Conservation (phyloP, 2,888 invertebrate species). For the Dynastes grantii region DNA sequence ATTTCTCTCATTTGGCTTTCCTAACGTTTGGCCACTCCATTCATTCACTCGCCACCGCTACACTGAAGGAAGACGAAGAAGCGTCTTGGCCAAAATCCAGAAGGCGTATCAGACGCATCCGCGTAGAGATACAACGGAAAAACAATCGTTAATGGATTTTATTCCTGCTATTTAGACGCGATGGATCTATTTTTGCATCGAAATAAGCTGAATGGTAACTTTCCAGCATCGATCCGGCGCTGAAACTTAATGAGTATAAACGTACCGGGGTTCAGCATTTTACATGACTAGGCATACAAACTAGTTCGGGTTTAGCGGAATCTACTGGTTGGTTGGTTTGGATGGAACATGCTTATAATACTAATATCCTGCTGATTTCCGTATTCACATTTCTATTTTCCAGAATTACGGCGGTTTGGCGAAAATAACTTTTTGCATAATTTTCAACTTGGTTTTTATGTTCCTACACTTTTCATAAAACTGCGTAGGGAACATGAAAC, state of each 20-base stretch:
- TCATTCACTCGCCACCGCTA: conserved; percentile 15
- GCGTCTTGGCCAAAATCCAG: conserved; percentile 39
- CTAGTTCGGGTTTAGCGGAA: conserved; percentile 26
- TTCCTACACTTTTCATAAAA: not conserved
- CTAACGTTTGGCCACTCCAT: not conserved
- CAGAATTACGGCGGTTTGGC: not conserved
- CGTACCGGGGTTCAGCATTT: conserved; percentile 31
- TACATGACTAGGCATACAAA: conserved; percentile 42
- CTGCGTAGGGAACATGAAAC: not conserved
- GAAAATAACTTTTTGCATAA: not conserved
- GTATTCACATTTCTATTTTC: conserved; percentile 19
- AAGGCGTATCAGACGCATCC: not conserved
- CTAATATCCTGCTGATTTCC: conserved; percentile 35
- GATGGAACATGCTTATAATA: conserved; percentile 33
- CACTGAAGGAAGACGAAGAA: not conserved
- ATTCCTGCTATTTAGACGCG: conserved; percentile 31
- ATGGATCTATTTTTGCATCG: conserved; percentile 38
- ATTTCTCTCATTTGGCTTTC: conserved; percentile 21
- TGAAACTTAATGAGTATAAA: conserved; percentile 41
- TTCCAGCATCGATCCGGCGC: conserved; percentile 26
- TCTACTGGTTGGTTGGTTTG: conserved; percentile 16
- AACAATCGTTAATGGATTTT: conserved; percentile 44
- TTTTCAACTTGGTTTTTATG: not conserved
- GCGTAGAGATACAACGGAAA: conserved; percentile 22
- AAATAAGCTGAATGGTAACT: conserved; percentile 26